Evolutionary conservation across 2,113 vertebrate genomes (phyloP), one percentile per base, ranked within the genome.

Genomic region (Onychostoma macrolepis): DNA sequence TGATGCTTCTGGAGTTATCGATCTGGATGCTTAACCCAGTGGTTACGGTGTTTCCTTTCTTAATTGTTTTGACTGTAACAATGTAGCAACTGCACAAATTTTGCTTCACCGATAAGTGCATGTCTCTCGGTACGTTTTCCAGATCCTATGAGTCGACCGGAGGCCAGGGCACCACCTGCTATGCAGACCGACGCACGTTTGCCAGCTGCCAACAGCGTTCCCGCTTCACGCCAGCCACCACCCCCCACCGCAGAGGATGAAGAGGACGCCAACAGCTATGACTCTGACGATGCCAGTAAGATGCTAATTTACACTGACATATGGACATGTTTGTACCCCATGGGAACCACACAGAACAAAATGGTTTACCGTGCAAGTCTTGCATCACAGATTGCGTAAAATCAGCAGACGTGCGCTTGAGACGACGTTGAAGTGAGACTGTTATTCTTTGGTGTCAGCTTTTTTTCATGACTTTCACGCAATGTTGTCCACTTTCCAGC

Each of bases 261-360:
- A 4, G 96, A 97, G 10, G 96, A 96, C 0, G 95, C 95, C 87
- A 95, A 97, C 91, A 96, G 95, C 93, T 96, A 97, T 0, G 96
- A 97, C 71, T 97, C 96, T 0, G 96, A 97, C 24, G 96, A 97
- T 94, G 94, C 96, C 87, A 97, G 96, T 97, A 92, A 0, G 96
- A 93, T 26, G 61, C 0, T n/a, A 63, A 76, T 72, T 24, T 69
- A 28, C 69, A 38, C 65, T 38, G 43, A 61, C 84, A 82, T 58
- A 74, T 81, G 81, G 56, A 85, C 56, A 79, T 48, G 87, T 80
- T 78, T 81, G 56, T 67, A 48, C 71, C 83, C 78, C 41, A 72
- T 71, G 79, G 87, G 76, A 80, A 80, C 28, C 69, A 45, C 50
- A 86, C 36, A 58, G 87, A 61, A 75, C 76, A 53, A 67, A 84